Evolutionary conservation across 2,888 invertebrate species (phyloP).

Genomic region (Bugulina stolonifera): DNA sequence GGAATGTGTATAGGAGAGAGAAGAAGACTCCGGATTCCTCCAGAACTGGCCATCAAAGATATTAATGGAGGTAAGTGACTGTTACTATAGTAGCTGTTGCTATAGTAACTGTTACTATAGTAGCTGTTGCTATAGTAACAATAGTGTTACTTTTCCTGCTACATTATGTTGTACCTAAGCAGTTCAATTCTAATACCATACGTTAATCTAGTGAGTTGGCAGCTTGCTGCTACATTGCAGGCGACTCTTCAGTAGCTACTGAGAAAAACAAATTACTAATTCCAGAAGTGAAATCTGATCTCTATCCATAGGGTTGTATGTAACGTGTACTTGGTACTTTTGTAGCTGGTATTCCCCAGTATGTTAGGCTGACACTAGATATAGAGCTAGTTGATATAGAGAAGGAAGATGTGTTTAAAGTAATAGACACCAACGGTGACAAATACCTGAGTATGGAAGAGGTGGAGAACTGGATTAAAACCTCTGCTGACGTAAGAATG

Average conservation of each 20-base stretch:
- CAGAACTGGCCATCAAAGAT: conserved; percentile 1
- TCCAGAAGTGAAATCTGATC: too few relatives aligned
- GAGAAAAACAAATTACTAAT: too few relatives aligned
- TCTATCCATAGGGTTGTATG: too few relatives aligned
- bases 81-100: too few relatives aligned
- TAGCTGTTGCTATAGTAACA: too few relatives aligned
- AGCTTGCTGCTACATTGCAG: too few relatives aligned
- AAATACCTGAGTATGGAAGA: conserved; percentile 20
- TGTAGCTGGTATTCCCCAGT: conserved; percentile 13
- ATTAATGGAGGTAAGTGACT: conserved; percentile 16
- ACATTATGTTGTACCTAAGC: not conserved
- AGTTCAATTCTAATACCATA: too few relatives aligned
- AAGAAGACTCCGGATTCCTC: conserved; percentile 14
- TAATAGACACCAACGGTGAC: conserved; percentile 12
- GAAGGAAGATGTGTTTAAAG: conserved; percentile 12
- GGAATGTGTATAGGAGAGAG: conserved; percentile 26
- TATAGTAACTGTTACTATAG: too few relatives aligned
- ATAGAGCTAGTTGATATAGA: conserved; percentile 12
- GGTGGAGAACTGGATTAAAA: not conserved
- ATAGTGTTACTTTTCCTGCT: not conserved
- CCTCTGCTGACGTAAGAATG: not conserved
- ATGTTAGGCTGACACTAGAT: conserved; percentile 8
- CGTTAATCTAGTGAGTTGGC: too few relatives aligned
- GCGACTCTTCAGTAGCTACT: too few relatives aligned
- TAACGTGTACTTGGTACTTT: too few relatives aligned